Base-by-base conservation (phyloP, 2,888 invertebrate species). In the Clistopyga incitator region DNA sequence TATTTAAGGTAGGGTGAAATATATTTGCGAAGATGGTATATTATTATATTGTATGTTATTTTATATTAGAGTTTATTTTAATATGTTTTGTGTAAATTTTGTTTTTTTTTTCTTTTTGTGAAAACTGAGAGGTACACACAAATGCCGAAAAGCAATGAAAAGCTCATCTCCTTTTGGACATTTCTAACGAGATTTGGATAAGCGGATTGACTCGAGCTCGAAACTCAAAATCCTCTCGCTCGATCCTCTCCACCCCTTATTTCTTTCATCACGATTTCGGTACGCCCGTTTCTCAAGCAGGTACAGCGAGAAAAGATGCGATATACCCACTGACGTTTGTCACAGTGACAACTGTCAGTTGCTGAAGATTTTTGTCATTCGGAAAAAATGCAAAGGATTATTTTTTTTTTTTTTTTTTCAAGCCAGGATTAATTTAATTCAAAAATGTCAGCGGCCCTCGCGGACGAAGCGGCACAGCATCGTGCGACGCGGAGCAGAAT, bases 121-220 rank as follows among this genome's bases (percentile, higher is more conserved):
- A 56, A 25, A 67, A 71, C 45, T 56, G 64, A 67, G 77, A 61
- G 77, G 23, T 59, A 70, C 18, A 29, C 34, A 18, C 34, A n/a
- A n/a, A 61, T n/a, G 11, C 34, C 8, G 61, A 47, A 68, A 45
- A 68, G 59, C 15, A 2, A 13, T 52, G 54, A 54, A 13, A 25
- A 61, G 59, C 34, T 20, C 34, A 25, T 81, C 61, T 77, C 82
- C 82, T 85, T 86, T 82, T 83, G 84, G 82, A 78, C 86, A 84
- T 84, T 85, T 88, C 68, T 89, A 89, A 90, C 87, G 86, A 90
- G 88, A 89, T 90, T 90, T 88, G 67, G 84, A 86, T 90, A 90
- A 89, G 88, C 90, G 87, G 88, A 87, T 89, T 90, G 87, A 86
- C 88, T 88, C 83, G 78, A 79, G 71, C 78, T 79, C 82, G 67